A percentile compares a stretch with the other conserved stretches of the same genome.
These are phyloP conservation scores for Prietella phreatophila DNA, from an alignment of 2,113 vertebrate genomes.

Conservation along the genomic window DNA sequence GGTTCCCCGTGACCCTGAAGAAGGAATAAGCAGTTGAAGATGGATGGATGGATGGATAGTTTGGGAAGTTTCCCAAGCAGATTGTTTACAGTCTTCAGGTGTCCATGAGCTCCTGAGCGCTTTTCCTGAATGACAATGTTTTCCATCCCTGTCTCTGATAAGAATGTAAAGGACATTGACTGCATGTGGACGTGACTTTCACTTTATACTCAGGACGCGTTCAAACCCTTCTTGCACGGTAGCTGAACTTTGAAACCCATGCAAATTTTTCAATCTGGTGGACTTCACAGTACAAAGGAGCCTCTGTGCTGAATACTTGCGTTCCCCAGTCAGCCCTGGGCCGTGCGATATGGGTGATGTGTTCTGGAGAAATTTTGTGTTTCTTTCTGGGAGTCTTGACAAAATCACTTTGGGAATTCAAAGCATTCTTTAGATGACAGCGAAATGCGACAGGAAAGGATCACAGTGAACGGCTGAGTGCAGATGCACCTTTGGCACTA, in stretches of 20 bases:
- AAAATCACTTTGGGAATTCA: slow-evolving; percentile 32
- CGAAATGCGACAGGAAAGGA: slow-evolving; percentile 31
- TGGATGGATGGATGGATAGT: no score
- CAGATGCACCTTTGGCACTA: slow-evolving; percentile 45
- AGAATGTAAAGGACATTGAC: background rate
- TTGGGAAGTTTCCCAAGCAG: slow-evolving; percentile 14
- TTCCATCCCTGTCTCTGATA: background rate
- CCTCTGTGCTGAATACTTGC: background rate
- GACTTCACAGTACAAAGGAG: slow-evolving; percentile 4
- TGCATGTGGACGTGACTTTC: slow-evolving; percentile 10
- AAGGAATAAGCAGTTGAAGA: no score
- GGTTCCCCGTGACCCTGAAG: no score
- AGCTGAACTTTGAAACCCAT: background rate
- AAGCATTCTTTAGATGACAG: slow-evolving; percentile 56
- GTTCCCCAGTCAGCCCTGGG: background rate
- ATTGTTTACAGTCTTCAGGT: slow-evolving; percentile 12
- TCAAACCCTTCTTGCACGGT: background rate
- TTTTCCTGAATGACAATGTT: slow-evolving; percentile 7
- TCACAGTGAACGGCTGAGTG: slow-evolving; percentile 40
- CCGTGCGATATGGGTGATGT: background rate
- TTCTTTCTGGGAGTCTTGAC: slow-evolving; percentile 13
- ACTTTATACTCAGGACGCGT: background rate
- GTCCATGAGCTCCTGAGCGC: slow-evolving; percentile 4
- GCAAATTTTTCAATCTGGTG: slow-evolving; percentile 20
- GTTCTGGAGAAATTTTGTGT: slow-evolving; percentile 2